Conservation (phyloP, 1,140 invertebrate genomes). For the Drosophila varians region DNA sequence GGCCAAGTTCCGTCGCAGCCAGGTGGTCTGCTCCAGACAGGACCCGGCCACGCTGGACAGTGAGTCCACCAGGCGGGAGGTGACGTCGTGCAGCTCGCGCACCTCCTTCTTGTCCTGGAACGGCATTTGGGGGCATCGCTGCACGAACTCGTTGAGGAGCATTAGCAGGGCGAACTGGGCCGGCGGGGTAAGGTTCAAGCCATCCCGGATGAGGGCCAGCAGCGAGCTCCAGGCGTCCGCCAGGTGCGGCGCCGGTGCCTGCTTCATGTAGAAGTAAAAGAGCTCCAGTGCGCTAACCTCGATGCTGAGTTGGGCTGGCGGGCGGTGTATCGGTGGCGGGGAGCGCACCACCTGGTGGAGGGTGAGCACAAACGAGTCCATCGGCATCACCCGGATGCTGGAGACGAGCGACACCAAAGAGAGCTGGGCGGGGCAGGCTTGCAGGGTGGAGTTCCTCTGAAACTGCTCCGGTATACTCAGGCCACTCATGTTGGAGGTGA, state of each 20-base stretch:
- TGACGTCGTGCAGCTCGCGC: constrained; percentile 92
- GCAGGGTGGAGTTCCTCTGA: constrained; percentile 84
- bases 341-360: constrained; percentile 92
- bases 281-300: constrained; percentile 87
- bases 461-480: constrained; percentile 82
- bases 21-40: constrained; percentile 95
- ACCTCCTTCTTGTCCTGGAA: constrained; percentile 89
- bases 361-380: constrained; percentile 94
- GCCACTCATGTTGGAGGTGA: constrained; percentile 15
- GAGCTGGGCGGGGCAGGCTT: constrained; percentile 89
- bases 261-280: constrained; percentile 89
- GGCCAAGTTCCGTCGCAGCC: constrained; percentile 94
- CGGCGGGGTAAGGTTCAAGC: constrained; percentile 88
- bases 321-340: constrained; percentile 88
- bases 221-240: constrained; percentile 92
- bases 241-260: constrained; percentile 87
- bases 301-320: constrained; percentile 86
- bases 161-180: constrained; percentile 93
- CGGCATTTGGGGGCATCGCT: constrained; percentile 87
- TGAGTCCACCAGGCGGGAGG: constrained; percentile 91
- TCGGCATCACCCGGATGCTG: constrained; percentile 92
- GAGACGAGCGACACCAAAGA: constrained; percentile 92
- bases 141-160: constrained; percentile 94
- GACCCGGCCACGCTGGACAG: constrained; percentile 94
- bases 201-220: constrained; percentile 91